Evolutionary conservation across 2,888 invertebrate genomes (phyloP).

Genomic region (Hydropsyche betteni): DNA sequence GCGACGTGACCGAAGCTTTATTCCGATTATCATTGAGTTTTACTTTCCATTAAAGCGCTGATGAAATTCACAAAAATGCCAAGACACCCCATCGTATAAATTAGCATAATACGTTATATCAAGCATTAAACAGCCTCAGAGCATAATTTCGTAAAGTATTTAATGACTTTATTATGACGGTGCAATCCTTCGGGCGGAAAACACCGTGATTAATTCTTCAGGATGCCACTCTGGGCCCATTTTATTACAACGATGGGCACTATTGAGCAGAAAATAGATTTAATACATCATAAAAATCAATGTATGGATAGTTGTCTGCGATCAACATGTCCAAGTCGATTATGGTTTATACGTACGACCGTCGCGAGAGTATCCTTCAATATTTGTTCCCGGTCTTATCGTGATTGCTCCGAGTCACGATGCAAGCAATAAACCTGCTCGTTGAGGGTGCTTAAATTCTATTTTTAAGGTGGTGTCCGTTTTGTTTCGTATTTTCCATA

Average conservation of each 20-base stretch:
- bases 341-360: not conserved
- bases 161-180: not conserved
- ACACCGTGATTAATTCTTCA: not conserved
- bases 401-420: conserved; percentile 36
- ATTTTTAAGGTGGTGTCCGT: conserved; percentile 10
- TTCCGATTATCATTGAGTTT: conserved; percentile 1
- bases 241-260: not conserved
- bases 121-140: too few species aligned
- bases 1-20: conserved; percentile 6
- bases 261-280: not conserved
- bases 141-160: not conserved
- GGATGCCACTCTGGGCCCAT: not conserved
- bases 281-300: conserved; percentile 17
- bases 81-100: not conserved
- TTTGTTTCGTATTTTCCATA: conserved; percentile 9
- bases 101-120: not conserved
- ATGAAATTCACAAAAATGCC: too few species aligned
- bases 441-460: conserved; percentile 26
- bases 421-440: conserved; percentile 16
- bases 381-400: conserved; percentile 28
- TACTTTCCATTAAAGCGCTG: too few species aligned
- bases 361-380: conserved; percentile 20
- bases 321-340: conserved; percentile 18
- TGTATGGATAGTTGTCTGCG: not conserved
- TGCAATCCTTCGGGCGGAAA: not conserved